A percentile compares a stretch with the other conserved stretches of the same genome.
Evolutionary conservation across 2,113 vertebrate species (phyloP).

Genomic region (Phylloscopus whistleri): DNA sequence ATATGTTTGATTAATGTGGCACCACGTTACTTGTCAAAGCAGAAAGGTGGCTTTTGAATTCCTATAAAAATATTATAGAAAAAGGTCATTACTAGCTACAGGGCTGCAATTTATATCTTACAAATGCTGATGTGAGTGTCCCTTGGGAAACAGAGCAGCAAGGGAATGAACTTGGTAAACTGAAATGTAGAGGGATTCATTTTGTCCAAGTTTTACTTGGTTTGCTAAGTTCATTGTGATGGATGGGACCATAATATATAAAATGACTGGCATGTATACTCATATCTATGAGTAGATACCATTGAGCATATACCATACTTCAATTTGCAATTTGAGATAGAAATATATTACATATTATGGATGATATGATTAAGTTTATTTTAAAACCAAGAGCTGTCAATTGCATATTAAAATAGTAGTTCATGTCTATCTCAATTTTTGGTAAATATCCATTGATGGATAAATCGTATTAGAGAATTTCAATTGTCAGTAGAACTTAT

Average conservation of each 20-base stretch:
- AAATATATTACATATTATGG: not conserved
- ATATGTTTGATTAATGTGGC: not conserved
- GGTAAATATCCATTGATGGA: not conserved
- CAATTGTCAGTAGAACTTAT: not conserved
- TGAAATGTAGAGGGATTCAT: not conserved
- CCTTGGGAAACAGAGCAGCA: not conserved
- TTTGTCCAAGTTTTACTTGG: not conserved
- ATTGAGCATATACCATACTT: not conserved
- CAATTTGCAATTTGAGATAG: not conserved
- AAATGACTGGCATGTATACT: not conserved
- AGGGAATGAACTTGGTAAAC: not conserved
- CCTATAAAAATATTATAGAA: not conserved
- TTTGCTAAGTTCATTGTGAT: not conserved
- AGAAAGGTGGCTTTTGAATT: not conserved
- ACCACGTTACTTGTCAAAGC: not conserved
- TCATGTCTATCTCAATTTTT: constrained; percentile 20
- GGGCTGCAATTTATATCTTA: not conserved
- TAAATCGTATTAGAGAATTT: constrained; percentile 32
- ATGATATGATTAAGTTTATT: not conserved
- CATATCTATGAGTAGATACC: not conserved
- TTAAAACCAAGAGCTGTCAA: not conserved
- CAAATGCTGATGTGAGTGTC: not conserved
- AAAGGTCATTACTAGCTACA: not conserved
- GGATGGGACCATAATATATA: not conserved
- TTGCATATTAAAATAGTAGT: constrained; percentile 31